Percentiles rank a stretch among this genome's conserved stretches.
These are phyloP conservation scores for Menura novaehollandiae DNA, from an alignment of 2,113 vertebrate genomes.

Conservation along the genomic window DNA sequence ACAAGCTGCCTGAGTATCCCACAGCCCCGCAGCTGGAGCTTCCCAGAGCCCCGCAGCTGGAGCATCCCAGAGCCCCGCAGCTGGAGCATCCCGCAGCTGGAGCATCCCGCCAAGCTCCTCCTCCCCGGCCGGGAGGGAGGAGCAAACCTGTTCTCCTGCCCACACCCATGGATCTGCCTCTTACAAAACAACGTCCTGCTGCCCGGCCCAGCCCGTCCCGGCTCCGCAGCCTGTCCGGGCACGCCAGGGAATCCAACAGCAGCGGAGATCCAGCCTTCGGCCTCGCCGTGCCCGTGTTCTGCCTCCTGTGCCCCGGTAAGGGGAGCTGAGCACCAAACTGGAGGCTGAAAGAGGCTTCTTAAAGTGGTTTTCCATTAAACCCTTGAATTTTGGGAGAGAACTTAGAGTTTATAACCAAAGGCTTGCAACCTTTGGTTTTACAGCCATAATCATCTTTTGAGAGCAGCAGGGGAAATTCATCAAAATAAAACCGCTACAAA, in stretches of 20 bases:
- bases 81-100: not conserved
- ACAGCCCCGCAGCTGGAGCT: too few relatives aligned
- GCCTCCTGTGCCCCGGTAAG: not conserved
- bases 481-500: fast-evolving
- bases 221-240: not conserved
- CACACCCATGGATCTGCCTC: too few relatives aligned
- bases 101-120: fast-evolving
- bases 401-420: not conserved
- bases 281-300: fast-evolving
- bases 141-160: not conserved
- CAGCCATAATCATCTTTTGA: not conserved
- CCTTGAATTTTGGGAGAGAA: not conserved
- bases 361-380: not conserved
- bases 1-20: too few relatives aligned
- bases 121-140: not conserved
- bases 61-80: not conserved
- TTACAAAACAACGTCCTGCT: not conserved
- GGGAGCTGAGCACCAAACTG: not conserved
- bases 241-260: fast-evolving
- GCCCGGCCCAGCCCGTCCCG: not conserved
- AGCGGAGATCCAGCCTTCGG: fast-evolving
- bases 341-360: not conserved
- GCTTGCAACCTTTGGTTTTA: not conserved
- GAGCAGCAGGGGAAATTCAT: not conserved
- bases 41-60: too few relatives aligned